Percentiles rank a stretch among this genome's conserved stretches.
Conservation (phyloP, 2,797 vertebrate species). For the Acanthurus tractus region DNA sequence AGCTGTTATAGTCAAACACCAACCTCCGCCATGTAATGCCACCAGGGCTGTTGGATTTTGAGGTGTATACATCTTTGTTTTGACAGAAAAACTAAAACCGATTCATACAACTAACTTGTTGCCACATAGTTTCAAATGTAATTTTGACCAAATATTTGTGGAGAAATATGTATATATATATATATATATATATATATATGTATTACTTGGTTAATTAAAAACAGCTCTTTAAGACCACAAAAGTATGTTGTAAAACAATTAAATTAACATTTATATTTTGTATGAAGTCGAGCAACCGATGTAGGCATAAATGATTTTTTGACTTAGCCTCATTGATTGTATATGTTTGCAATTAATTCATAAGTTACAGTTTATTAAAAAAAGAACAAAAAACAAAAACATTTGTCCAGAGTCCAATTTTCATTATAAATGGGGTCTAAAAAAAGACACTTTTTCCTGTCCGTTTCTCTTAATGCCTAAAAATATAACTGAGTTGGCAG, state of each 20-base stretch:
- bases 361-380: not conserved
- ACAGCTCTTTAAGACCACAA: not conserved
- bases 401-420: not conserved
- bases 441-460: not conserved
- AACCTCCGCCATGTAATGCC: constrained; percentile 24
- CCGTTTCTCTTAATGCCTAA: not conserved
- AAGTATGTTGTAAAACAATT: not conserved
- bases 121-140: not conserved
- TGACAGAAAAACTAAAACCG: constrained; percentile 3
- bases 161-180: not conserved
- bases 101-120: not conserved
- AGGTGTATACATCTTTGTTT: constrained; percentile 27
- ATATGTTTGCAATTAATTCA: not conserved
- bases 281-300: not conserved
- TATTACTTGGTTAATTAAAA: no score
- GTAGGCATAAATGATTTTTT: not conserved
- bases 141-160: not conserved
- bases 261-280: not conserved
- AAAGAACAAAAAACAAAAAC: not conserved
- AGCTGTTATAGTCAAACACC: constrained; percentile 42
- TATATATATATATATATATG: not conserved
- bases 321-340: not conserved
- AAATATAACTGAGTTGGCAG: not conserved
- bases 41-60: constrained; percentile 17
- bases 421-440: not conserved